Percentiles rank a stretch among this genome's conserved stretches.
Conservation (phyloP, 2,797 vertebrate species). For the Cyprinella venusta region DNA sequence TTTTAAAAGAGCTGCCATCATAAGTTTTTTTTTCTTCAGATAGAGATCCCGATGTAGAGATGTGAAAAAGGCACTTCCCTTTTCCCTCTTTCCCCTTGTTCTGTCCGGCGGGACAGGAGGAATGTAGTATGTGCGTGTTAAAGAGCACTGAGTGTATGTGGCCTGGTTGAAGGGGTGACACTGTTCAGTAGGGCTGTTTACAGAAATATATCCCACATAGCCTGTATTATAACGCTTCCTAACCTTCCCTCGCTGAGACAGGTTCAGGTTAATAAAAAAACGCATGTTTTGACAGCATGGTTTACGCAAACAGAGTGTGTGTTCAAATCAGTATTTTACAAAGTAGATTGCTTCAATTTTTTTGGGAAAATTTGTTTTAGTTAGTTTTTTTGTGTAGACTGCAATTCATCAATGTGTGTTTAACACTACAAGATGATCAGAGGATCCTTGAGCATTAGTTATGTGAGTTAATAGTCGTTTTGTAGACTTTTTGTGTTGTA, state of each 20-base stretch:
- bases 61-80: constrained; percentile 10
- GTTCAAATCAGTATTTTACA: background rate
- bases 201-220: background rate
- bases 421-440: background rate
- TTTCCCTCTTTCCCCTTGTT: constrained; percentile 23
- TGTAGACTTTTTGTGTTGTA: background rate
- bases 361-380: background rate
- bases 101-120: constrained; percentile 35
- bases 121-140: constrained; percentile 44
- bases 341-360: background rate
- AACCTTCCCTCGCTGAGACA: background rate
- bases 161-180: constrained; percentile 30
- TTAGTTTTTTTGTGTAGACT: background rate
- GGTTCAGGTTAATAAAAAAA: constrained; percentile 30
- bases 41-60: constrained; percentile 22
- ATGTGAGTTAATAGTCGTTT: background rate
- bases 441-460: background rate
- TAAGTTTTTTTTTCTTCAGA: background rate
- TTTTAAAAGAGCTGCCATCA: constrained; percentile 12
- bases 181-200: constrained; percentile 8
- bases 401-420: background rate
- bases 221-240: background rate
- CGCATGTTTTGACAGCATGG: background rate
- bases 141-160: constrained; percentile 39
- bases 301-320: background rate